Evolutionary conservation across 1,140 invertebrate species (phyloP).

Genomic region (Lepidurus apus): DNA sequence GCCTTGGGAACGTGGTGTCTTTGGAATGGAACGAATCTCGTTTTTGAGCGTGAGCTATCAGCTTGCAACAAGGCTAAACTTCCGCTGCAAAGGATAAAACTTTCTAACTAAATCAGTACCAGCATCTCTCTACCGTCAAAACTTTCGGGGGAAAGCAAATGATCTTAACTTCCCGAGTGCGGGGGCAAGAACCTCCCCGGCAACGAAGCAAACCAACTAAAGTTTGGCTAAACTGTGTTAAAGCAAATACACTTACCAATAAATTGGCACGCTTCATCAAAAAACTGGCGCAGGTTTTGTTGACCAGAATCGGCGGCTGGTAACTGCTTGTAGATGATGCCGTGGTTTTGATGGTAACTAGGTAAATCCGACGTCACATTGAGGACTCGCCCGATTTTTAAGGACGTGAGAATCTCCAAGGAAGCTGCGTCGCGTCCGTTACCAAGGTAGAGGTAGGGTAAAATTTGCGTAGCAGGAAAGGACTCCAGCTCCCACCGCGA

Average conservation of each 20-base stretch:
- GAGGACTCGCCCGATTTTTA: slow-evolving; percentile 68
- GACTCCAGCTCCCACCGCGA: slow-evolving; percentile 61
- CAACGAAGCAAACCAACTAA: background rate
- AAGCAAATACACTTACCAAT: slow-evolving; percentile 63
- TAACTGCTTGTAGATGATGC: slow-evolving; percentile 73
- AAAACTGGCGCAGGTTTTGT: slow-evolving; percentile 87
- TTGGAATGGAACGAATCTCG: background rate
- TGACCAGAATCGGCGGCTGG: slow-evolving; percentile 77
- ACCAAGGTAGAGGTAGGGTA: slow-evolving; percentile 82
- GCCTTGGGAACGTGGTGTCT: background rate
- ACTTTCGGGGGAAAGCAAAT: background rate
- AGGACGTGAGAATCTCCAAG: slow-evolving; percentile 56
- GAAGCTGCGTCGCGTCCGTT: slow-evolving; percentile 78
- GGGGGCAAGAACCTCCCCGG: slow-evolving; percentile 8
- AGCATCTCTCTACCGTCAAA: background rate
- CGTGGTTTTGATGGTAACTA: slow-evolving; percentile 51
- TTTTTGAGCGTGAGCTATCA: background rate
- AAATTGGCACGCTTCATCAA: slow-evolving; percentile 82
- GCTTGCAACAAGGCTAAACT: background rate
- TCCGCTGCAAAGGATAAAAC: background rate
- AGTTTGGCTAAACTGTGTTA: background rate
- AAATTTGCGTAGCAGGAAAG: slow-evolving; percentile 69
- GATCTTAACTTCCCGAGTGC: background rate
- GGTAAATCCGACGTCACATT: slow-evolving; percentile 77
- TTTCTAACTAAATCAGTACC: background rate